Percentiles rank a stretch among this genome's conserved stretches.
Evolutionary conservation across 2,888 invertebrate genomes (phyloP).

Genomic region (Vannuccia rotundouncinata): DNA sequence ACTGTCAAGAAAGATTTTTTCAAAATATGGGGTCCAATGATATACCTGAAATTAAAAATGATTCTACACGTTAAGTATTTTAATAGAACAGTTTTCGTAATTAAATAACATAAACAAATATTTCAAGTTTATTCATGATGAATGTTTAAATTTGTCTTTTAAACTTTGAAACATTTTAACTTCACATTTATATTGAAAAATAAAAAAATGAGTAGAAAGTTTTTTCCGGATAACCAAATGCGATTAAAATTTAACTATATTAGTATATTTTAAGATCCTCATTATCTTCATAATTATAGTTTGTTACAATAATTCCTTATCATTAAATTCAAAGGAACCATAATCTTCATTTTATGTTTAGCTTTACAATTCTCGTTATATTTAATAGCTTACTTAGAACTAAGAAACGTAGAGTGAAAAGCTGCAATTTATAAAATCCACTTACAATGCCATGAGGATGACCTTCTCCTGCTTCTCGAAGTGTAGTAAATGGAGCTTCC

Average conservation of each 20-base stretch:
- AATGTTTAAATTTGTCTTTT: not conserved
- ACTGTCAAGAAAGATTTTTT: not conserved
- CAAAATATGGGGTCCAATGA: slow-evolving; percentile 3
- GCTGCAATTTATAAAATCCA: too few species aligned
- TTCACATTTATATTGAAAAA: not conserved
- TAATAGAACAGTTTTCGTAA: not conserved
- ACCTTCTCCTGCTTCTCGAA: not conserved
- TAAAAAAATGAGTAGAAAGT: not conserved
- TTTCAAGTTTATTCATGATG: not conserved
- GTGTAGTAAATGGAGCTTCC: not conserved
- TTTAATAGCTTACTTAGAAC: too few species aligned
- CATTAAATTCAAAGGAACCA: too few species aligned
- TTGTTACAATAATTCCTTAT: not conserved
- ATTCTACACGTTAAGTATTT: not conserved
- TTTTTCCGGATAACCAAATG: not conserved
- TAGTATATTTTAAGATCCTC: not conserved
- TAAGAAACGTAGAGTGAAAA: too few species aligned
- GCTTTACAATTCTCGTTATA: too few species aligned
- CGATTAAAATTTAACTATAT: not conserved
- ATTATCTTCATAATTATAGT: not conserved
- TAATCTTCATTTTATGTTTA: too few species aligned
- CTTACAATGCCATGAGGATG: slow-evolving; percentile 2
- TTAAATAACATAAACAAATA: not conserved
- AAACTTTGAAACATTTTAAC: not conserved
- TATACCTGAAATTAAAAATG: not conserved